phyloP scores from a whole-genome alignment of 2,113 vertebrate species.

The Porphyrio hochstetteri region DNA sequence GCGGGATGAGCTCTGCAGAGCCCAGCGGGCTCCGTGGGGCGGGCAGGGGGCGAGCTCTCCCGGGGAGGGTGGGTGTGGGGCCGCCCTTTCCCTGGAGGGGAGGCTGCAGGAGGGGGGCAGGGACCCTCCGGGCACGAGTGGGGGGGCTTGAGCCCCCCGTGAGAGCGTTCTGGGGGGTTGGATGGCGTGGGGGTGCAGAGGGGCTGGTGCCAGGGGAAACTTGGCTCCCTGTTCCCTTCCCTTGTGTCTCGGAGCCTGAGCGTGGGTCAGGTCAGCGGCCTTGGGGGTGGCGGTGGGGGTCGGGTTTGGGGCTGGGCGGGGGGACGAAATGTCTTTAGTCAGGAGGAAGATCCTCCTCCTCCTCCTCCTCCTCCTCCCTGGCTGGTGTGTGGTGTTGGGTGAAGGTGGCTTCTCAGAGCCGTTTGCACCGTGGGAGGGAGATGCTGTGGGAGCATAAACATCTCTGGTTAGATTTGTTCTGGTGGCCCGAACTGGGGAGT shows the following conservation, averaged over 20 bases:
- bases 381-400: not conserved
- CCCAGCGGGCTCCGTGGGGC: not conserved
- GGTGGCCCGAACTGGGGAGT: rapidly evolving
- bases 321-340: rapidly evolving
- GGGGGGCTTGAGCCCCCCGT: too few relatives aligned
- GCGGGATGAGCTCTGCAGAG: not conserved
- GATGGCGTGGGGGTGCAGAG: not conserved
- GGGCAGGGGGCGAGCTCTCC: too few relatives aligned
- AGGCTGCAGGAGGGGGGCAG: not conserved
- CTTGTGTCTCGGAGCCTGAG: not conserved
- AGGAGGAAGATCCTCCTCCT: not conserved
- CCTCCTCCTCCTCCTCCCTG: not conserved
- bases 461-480: not conserved
- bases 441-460: not conserved
- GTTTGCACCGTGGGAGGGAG: not conserved
- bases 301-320: rapidly evolving
- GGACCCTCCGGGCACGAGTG: not conserved
- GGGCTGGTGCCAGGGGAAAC: not conserved
- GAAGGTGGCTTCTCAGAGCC: not conserved
- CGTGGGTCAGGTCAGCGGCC: not conserved
- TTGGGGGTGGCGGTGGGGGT: not conserved
- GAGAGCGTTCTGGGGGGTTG: too few relatives aligned
- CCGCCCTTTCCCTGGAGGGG: not conserved
- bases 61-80: not conserved
- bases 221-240: not conserved